These are phyloP conservation scores for Dromococcyx pavoninus DNA, from an alignment of 2,797 vertebrate species.

Conservation along the genomic window DNA sequence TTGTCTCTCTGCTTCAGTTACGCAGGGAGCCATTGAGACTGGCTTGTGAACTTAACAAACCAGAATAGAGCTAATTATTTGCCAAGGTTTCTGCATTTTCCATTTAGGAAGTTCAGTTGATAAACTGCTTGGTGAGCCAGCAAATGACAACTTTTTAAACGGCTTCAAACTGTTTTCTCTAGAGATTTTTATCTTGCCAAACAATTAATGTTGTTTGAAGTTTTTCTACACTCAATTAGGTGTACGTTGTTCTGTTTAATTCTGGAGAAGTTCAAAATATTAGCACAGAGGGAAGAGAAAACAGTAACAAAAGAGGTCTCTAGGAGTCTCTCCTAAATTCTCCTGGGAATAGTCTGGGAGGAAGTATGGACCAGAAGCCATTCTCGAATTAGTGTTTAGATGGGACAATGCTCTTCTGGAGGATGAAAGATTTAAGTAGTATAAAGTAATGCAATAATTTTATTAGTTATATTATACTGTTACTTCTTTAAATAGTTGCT, in stretches of 20 bases:
- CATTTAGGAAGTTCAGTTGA: conserved; percentile 16
- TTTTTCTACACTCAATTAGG: not conserved
- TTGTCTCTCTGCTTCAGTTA: not conserved
- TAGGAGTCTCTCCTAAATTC: not conserved
- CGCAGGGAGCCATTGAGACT: not conserved
- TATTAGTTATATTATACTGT: not conserved
- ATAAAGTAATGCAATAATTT: not conserved
- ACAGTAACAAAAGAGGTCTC: not conserved
- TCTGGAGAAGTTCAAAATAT: not conserved
- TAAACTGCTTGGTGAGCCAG: not conserved
- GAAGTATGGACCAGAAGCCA: not conserved
- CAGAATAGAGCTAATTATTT: conserved; percentile 9
- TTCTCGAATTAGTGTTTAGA: not conserved
- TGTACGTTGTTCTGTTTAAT: not conserved
- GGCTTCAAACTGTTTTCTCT: not conserved
- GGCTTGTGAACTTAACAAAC: not conserved
- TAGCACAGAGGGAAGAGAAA: not conserved
- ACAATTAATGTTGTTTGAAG: not conserved
- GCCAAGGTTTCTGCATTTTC: not conserved
- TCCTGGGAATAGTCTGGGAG: not conserved
- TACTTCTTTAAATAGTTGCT: not conserved
- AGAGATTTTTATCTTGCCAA: conserved; percentile 1
- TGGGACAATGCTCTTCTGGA: not conserved
- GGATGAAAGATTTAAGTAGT: not conserved
- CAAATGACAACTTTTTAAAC: conserved; percentile 4